Conservation (phyloP, 2,888 invertebrate species). For the Blera fallax region DNA sequence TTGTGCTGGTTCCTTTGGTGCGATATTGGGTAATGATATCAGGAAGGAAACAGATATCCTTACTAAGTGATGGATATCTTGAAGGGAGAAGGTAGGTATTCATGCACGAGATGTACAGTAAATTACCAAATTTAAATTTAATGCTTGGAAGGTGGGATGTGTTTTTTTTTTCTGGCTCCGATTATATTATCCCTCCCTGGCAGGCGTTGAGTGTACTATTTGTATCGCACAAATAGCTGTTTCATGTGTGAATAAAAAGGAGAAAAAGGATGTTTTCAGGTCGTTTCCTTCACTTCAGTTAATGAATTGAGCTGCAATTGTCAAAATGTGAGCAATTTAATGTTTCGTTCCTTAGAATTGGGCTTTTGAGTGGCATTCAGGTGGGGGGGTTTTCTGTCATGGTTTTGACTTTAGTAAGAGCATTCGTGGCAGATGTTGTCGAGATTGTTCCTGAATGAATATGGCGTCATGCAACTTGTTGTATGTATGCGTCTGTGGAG, state of each 20-base stretch:
- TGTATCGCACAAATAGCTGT: conserved; percentile 51
- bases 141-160: conserved; percentile 30
- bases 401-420: neutral
- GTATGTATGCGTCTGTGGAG: too few relatives aligned
- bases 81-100: conserved; percentile 30
- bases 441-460: conserved; percentile 2
- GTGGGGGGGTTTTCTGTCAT: neutral
- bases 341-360: conserved; percentile 1
- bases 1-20: conserved; percentile 18
- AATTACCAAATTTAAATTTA: conserved; percentile 71
- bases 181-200: conserved; percentile 34
- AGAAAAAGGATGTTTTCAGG: conserved; percentile 36
- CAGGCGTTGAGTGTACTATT: conserved; percentile 5
- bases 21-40: conserved; percentile 71
- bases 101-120: conserved; percentile 56
- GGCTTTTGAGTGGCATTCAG: neutral
- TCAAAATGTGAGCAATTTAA: conserved; percentile 42
- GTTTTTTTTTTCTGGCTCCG: neutral
- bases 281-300: conserved; percentile 46
- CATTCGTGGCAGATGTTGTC: neutral
- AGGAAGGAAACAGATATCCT: conserved; percentile 71
- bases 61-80: conserved; percentile 67
- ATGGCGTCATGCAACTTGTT: neutral
- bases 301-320: conserved; percentile 62
- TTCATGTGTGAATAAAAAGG: conserved; percentile 56